Evolutionary conservation across 2,113 vertebrate genomes (phyloP), one percentile per base, ranked within the genome.

Genomic region (Castor canadensis): DNA sequence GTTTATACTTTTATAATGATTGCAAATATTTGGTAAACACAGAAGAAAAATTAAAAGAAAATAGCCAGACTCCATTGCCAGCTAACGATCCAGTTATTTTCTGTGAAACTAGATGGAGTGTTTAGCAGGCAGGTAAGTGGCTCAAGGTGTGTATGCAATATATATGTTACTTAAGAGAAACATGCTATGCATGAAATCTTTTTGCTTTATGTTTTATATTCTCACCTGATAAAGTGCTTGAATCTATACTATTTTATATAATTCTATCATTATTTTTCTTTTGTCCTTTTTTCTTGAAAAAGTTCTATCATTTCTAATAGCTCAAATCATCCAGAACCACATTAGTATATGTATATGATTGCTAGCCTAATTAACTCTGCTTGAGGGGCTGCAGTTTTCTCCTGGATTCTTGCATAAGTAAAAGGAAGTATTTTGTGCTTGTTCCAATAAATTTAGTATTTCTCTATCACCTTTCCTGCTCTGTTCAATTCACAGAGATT

Each of bases 301-400:
- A n/a, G n/a, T 47, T 81, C 66, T 71, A 38, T 64, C 26, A 80
- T 54, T 96, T 79, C 69, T 89, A n/a, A n/a, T n/a, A n/a, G n/a
- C n/a, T n/a, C n/a, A n/a, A n/a, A n/a, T n/a, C n/a, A n/a, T n/a
- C n/a, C n/a, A n/a, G n/a, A n/a, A n/a, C n/a, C n/a, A n/a, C n/a
- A n/a, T 45, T 16, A 94, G 32, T 28, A 28, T 88, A 76, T 16
- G 47, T 38, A 16, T 84, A 66, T 35, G 45, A 45, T 47, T 20
- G 6, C 45, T 62, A 17, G 24, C 20, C 28, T 80, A 38, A 47
- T 11, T n/a, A 82, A 67, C 24, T n/a, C 3, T 0, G 13, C 8
- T 32, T 69, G 5, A 54, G 72, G 40, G 22, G 8, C 30, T 76
- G 49, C 38, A 69, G 83, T 85, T 93, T 67, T 79, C 30, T 77